Evolutionary conservation across 1,140 invertebrate species (phyloP), one percentile per base, ranked within the genome.

Genomic region (Onthophagus taurus): DNA sequence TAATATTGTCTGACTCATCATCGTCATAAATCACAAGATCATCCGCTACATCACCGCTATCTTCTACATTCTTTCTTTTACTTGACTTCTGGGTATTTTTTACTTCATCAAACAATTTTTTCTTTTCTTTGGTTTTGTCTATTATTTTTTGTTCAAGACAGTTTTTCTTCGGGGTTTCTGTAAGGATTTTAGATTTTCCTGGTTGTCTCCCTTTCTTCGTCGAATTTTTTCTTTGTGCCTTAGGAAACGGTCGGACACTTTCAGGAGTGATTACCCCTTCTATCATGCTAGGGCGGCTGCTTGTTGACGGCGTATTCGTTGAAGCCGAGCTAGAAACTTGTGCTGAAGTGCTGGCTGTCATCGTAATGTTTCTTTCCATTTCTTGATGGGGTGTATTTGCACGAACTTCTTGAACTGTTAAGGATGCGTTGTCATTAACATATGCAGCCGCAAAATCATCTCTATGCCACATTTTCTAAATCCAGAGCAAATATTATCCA

Each of bases 1-100:
- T 42, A 31, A 42, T 42, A 31, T 42, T 30, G 41, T 42, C 24
- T 30, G 26, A 42, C 41, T 42, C 24, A 31, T 42, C 41, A 31
- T 42, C 24, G 23, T 36, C 34, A 36, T 36, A 36, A 36, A 36
- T 36, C 16, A 36, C 4, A 42, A 30, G 4, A 42, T 30, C 18
- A 42, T 42, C 23, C 41, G 41, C 9, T 31, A 31, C 41, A 29
- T 2, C 9, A 2, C 13, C 30, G 16, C 30, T 3, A 14, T 31
- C 30, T 31, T 31, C 30, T 31, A 31, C 30, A 31, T 31, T 31
- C n/a, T 31, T 31, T 31, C 3, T 31, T 31, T 37, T 37, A 37
- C 35, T 37, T 4, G 35, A 37, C 19, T 37, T 23, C 2, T 37
- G 14, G 4, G 3, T 37, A n/a, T 37, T 19, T 37, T 37, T 37